phyloP scores from a whole-genome alignment of 2,113 vertebrate species.

The Aptenodytes patagonicus region DNA sequence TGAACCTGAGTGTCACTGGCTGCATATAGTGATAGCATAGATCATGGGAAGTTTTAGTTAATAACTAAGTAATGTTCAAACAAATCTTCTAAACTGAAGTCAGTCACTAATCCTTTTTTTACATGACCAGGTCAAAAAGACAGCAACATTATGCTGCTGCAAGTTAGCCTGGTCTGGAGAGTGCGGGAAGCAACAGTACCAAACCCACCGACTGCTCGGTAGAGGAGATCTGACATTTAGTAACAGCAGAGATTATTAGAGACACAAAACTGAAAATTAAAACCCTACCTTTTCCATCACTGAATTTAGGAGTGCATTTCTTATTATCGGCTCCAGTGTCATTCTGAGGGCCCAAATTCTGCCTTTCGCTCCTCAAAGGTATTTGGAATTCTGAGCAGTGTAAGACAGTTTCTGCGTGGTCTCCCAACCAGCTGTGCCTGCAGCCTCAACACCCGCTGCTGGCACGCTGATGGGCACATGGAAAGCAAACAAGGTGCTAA shows the following conservation, averaged over 20 bases:
- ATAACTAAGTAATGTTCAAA: background rate
- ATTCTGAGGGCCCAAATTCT: background rate
- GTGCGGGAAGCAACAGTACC: background rate
- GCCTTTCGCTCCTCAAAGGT: background rate
- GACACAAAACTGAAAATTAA: background rate
- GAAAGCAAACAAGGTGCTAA: background rate
- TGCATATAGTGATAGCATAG: rapidly evolving
- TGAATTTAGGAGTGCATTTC: background rate
- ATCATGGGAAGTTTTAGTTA: background rate
- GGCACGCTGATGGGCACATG: rapidly evolving
- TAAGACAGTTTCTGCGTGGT: background rate
- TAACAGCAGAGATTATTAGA: background rate
- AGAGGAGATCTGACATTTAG: background rate
- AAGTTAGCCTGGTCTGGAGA: background rate
- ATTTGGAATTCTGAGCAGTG: rapidly evolving
- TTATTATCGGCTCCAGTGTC: background rate
- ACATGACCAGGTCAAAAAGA: background rate
- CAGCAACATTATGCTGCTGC: rapidly evolving
- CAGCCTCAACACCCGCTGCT: background rate
- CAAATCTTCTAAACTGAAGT: background rate
- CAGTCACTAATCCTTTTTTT: background rate
- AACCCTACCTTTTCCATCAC: background rate
- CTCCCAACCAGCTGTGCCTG: background rate
- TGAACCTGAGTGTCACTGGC: background rate
- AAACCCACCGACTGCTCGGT: background rate